Conservation (phyloP, 2,888 invertebrate species). For the Sisyra nigra region DNA sequence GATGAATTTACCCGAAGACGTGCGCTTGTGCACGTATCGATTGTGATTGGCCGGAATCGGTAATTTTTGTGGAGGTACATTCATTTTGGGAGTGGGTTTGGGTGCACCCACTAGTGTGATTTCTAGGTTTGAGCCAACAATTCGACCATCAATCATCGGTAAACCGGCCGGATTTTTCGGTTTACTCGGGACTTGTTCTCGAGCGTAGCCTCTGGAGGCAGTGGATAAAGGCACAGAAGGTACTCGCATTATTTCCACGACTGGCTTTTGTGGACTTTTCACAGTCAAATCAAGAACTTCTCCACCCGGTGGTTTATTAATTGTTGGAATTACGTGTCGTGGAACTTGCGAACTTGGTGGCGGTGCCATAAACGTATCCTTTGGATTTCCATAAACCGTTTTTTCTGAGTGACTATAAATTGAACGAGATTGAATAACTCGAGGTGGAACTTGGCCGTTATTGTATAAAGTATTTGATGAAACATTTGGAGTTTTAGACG, state of each 20-base stretch:
- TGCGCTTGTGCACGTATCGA: constrained; percentile 31
- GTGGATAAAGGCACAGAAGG: constrained; percentile 23
- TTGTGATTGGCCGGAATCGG: constrained; percentile 14
- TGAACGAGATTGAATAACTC: constrained; percentile 44
- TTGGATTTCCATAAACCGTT: constrained; percentile 56
- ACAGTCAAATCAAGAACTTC: constrained; percentile 50
- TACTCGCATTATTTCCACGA: constrained; percentile 43
- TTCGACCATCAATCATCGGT: constrained; percentile 27
- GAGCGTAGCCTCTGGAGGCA: constrained; percentile 4
- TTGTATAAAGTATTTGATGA: neutral
- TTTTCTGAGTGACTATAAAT: constrained; percentile 46
- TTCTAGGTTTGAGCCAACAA: constrained; percentile 48
- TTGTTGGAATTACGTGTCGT: constrained; percentile 8
- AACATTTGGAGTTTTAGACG: constrained; percentile 4
- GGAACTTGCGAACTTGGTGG: constrained; percentile 23
- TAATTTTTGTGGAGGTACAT: constrained; percentile 10
- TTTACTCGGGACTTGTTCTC: constrained; percentile 15
- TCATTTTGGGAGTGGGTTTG: constrained; percentile 13
- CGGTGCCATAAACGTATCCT: constrained; percentile 43
- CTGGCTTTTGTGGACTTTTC: constrained; percentile 27
- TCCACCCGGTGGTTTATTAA: constrained; percentile 22
- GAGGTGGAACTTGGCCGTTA: constrained; percentile 29
- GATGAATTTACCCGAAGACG: constrained; percentile 37
- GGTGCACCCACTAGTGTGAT: constrained; percentile 50
- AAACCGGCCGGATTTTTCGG: constrained; percentile 20